Base-by-base conservation (phyloP, 2,113 vertebrate genomes). In the Bucco capensis region DNA sequence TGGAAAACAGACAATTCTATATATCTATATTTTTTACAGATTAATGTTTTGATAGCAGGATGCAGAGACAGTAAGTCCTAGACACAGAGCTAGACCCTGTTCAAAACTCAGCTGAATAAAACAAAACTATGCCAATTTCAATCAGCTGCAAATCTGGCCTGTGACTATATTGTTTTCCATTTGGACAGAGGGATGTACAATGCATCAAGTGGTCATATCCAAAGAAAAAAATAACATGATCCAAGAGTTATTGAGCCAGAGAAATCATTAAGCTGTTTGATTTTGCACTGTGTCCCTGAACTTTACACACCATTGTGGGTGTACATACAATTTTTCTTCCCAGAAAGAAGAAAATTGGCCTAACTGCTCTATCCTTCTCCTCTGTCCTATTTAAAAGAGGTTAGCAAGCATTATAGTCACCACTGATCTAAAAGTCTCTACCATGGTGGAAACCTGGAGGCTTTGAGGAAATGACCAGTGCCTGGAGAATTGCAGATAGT, bases 61-160 rank as follows among this genome's bases (percentile, higher is more conserved):
- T 25, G 8, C 12, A 72, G 19, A 64, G 19, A 14, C 71, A 40
- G 10, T 38, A 53, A 58, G 19, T n/a, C 72, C 49, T 61, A 79
- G 23, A 86, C 8, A 13, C 19, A 42, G 8, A 71, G 35, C 19
- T 30, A 82, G 33, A 72, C 30, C 28, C 35, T 62, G 4, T 54
- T 79, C 56, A 86, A 92, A 83, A 67, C 25, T 75, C 57, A 69
- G 3, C 4, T 57, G 28, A 89, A 70, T 42, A 86, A 60, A 83
- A 69, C 42, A 51, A 87, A 83, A 35, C 28, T 27, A 61, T 33
- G 61, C 22, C 86, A 76, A 33, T 42, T 82, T 54, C 61, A 60
- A 88, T 86, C 90, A 90, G 66, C 74, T 92, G 74, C 70, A 86
- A 56, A 70, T 84, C 66, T 90, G 80, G 67, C 86, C 31, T 50